Evolutionary conservation across 2,888 invertebrate genomes (phyloP), one percentile per base, ranked within the genome.

Genomic region (Tolmerus cingulatus): DNA sequence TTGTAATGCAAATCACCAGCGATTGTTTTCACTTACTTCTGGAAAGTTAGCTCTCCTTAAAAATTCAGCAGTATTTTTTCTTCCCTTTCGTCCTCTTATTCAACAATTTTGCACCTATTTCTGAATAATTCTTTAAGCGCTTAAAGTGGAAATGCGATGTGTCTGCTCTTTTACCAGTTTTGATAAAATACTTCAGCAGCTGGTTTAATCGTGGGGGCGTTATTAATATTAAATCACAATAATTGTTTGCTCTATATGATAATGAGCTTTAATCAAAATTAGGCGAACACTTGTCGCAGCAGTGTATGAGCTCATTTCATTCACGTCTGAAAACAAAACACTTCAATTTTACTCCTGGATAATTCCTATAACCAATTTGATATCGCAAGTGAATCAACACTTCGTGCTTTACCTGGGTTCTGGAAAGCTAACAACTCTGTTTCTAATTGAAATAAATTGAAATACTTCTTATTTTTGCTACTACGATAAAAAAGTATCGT

Each of bases 1-100:
- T 82, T 82, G 82, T 57, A 82, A 82, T 82, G 30, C 82, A 82
- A 82, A 82, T 82, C 51, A 37, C 82, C 43, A 43, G 16, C 27
- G 51, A 79, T 79, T 79, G 46, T 51, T 46, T 79, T 34, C 46
- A 82, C 37, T 82, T 82, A 82, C 57, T 82, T 82, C 16, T 40
- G 57, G 34, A 5, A 79, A 51, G 79, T 79, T 79, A 23, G 27
- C 79, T 79, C 51, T 79, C 8, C n/a, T 51, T 66, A 66, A 66
- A 66, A 66, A 66, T 66, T 66, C 66, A 66, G 2, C 66, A 66
- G 66, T 27, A 23, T 66, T 66, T 66, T 46, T 46, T 46, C 43
- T 66, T 66, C 66, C 66, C 12, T 3, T 66, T 2, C 66, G 27
- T 66, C 66, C 23, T 23, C 66, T 12, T 23, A 27, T 5, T 9